Conservation (phyloP, 2,113 vertebrate species). For the Pachyramphus minor region DNA sequence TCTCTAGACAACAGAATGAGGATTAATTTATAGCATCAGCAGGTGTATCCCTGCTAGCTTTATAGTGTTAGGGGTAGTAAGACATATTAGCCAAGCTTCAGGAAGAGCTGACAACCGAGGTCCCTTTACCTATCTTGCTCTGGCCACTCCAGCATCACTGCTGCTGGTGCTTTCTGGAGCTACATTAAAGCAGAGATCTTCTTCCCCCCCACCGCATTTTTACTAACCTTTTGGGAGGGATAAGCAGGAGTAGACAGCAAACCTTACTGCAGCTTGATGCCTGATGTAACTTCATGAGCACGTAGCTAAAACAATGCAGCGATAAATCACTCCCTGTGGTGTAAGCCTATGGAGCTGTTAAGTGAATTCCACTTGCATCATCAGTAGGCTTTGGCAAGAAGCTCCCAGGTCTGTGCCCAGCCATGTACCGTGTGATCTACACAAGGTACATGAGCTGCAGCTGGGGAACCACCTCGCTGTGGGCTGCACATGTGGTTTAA, state of each 20-base stretch:
- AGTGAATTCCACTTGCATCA: not conserved
- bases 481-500: not conserved
- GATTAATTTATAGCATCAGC: not conserved
- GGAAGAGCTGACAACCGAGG: not conserved
- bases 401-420: not conserved
- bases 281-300: not conserved
- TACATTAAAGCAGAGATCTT: not conserved
- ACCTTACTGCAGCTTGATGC: not conserved
- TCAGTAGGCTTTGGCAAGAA: not conserved
- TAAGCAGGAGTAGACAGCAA: not conserved
- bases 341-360: not conserved
- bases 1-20: not conserved
- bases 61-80: not conserved
- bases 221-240: not conserved
- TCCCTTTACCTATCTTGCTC: too few relatives aligned
- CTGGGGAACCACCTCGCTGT: not conserved
- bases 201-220: not conserved
- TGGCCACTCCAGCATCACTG: not conserved
- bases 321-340: not conserved
- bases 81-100: not conserved
- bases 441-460: not conserved
- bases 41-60: not conserved
- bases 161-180: not conserved
- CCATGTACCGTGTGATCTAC: not conserved
- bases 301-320: not conserved